Conservation (phyloP, 2,888 invertebrate genomes). For the Xestia ashworthii region DNA sequence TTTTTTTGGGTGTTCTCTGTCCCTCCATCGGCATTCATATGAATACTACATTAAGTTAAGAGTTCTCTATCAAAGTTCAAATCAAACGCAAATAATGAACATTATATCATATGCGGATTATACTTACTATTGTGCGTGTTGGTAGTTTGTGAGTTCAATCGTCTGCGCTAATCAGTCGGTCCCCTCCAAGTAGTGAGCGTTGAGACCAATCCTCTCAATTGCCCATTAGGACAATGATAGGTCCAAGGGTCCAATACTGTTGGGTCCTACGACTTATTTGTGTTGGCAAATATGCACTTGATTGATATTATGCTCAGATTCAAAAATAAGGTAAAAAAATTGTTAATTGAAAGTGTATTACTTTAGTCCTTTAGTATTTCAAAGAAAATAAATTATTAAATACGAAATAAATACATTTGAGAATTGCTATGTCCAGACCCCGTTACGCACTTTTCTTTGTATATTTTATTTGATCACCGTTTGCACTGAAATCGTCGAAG, state of each 20-base stretch:
- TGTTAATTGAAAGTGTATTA: too few species aligned
- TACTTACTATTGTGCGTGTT: neutral
- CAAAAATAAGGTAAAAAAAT: too few species aligned
- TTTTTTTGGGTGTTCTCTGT: too few species aligned
- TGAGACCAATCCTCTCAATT: conserved; percentile 43
- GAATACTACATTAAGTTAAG: neutral
- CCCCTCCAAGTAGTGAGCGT: conserved; percentile 24
- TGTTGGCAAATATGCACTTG: too few species aligned
- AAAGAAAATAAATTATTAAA: too few species aligned
- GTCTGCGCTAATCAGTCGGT: neutral
- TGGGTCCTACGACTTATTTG: neutral
- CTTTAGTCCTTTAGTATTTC: too few species aligned
- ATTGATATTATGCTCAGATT: neutral
- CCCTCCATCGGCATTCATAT: too few species aligned
- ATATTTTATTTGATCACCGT: too few species aligned
- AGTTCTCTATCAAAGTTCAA: neutral
- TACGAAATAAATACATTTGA: too few species aligned
- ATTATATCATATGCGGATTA: neutral
- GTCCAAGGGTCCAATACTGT: conserved; percentile 1
- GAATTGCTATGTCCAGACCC: too few species aligned
- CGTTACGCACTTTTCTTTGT: too few species aligned
- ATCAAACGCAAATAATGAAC: neutral
- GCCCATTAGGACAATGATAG: conserved; percentile 11
- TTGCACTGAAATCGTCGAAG: too few species aligned
- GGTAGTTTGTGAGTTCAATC: neutral